Evolutionary conservation across 2,888 invertebrate genomes (phyloP).

Genomic region (Myopa testacea): DNA sequence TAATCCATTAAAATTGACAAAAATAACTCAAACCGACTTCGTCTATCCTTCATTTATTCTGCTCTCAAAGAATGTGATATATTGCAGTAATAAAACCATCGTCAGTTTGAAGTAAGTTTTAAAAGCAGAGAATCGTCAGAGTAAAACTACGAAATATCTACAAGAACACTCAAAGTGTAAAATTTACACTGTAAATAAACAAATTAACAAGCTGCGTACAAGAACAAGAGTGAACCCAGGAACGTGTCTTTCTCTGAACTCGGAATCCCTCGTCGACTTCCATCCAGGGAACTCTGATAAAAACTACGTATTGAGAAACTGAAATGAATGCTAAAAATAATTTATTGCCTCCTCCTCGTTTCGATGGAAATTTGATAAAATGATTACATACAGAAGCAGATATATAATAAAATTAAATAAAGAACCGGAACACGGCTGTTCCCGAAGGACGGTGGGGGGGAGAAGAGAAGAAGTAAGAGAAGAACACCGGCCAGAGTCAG

Average conservation of each 20-base stretch:
- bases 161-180: neutral
- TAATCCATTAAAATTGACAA: neutral
- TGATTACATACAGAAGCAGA: slow-evolving; percentile 16
- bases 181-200: neutral
- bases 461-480: neutral
- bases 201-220: neutral
- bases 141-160: neutral
- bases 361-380: slow-evolving; percentile 27
- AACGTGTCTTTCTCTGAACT: neutral
- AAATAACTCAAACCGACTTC: neutral
- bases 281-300: too few relatives aligned
- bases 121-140: neutral
- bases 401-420: slow-evolving; percentile 26
- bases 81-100: too few relatives aligned
- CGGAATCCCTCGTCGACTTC: neutral
- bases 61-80: neutral
- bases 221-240: too few relatives aligned
- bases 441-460: neutral
- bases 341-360: slow-evolving; percentile 24
- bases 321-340: slow-evolving; percentile 28
- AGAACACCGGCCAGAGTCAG: neutral
- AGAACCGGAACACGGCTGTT: neutral
- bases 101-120: neutral
- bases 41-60: neutral
- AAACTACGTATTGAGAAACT: neutral